phyloP scores from a whole-genome alignment of 2,113 vertebrate genomes.

The Marcusenius ussheri region DNA sequence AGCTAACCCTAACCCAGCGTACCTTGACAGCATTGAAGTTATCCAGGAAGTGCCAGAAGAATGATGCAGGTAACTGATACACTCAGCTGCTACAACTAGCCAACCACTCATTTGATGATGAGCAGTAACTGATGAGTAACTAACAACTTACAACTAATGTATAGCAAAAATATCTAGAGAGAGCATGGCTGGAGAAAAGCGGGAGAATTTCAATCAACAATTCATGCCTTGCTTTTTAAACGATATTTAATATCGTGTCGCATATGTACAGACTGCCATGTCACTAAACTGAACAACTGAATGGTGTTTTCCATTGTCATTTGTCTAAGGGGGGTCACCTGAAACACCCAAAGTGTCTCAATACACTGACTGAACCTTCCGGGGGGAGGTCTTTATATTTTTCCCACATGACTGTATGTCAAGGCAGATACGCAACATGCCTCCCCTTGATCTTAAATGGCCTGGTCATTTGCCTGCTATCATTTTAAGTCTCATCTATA shows the following conservation, averaged over 20 bases:
- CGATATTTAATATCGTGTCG: neutral
- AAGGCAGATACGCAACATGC: neutral
- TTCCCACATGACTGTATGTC: neutral
- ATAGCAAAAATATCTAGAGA: neutral
- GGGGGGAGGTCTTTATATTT: neutral
- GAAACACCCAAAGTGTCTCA: neutral
- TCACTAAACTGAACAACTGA: neutral
- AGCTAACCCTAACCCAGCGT: neutral
- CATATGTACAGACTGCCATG: neutral
- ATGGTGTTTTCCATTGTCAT: neutral
- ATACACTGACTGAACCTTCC: neutral
- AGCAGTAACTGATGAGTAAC: neutral
- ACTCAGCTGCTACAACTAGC: neutral
- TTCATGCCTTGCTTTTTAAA: neutral
- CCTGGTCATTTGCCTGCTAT: neutral
- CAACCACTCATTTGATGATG: neutral
- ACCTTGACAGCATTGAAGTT: neutral
- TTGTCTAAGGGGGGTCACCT: neutral
- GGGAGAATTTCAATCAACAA: neutral
- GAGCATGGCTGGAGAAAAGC: neutral
- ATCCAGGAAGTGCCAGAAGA: neutral
- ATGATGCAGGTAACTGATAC: neutral
- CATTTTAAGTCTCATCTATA: neutral
- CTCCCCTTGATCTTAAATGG: neutral
- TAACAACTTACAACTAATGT: neutral